Evolutionary conservation across 2,797 vertebrate genomes (phyloP), one percentile per base, ranked within the genome.

Genomic region (Etheostoma perlongum): DNA sequence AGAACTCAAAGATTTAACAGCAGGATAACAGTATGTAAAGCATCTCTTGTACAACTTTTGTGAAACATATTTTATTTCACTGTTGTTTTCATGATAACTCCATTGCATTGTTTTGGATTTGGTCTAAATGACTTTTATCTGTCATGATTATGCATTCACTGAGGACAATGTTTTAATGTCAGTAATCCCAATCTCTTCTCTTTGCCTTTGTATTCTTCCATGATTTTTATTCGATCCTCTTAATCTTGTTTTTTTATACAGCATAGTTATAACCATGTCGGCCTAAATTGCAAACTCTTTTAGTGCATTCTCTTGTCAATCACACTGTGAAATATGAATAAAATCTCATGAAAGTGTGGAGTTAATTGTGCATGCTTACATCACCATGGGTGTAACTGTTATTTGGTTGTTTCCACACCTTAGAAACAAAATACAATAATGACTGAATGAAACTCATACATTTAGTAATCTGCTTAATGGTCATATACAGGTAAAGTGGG

Each of bases 301-400:
- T 16, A 5, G 4, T 36, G 27, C 1, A 3, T n/a, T 27, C 44
- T 21, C 2, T 60, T 46, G 15, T 60, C 1, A 0, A 25, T 30
- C 14, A 48, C 42, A 49, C 18, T 0, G 10, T 46, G 1, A 70
- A 70, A 62, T 33, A 53, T 25, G 0, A 78, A 3, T 72, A 72
- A 67, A 83, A 67, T 65, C 2, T 46, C 15, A 16, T 16, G 44
- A 60, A 74, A 60, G 2, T 67, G 6, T 49, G 13, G 47, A 1
- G 19, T 49, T 72, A 5, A 40, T 18, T 72, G 5, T 30, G 5
- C 12, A 25, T 23, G 8, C 19, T 61, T 51, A 18, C 44, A 61
- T 40, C 27, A 1, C 6, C 7, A 4, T 14, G 13, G 19, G 19
- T 66, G 2, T 66, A 4, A 3, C 7, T 10, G 40, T 49, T 49